phyloP scores from a whole-genome alignment of 2,113 vertebrate genomes.

The Phycodurus eques region DNA sequence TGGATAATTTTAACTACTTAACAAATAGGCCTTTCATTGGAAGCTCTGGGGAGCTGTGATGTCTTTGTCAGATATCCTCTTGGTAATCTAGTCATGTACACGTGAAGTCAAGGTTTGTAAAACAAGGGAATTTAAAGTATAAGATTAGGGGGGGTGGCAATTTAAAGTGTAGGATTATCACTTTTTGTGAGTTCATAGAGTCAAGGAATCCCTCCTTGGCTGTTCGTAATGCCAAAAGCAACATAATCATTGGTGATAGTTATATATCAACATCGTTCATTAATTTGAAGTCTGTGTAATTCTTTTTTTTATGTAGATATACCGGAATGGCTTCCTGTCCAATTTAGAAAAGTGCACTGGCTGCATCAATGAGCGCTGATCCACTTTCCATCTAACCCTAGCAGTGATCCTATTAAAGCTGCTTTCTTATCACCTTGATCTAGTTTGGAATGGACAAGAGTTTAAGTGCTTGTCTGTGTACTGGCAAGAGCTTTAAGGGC shows the following conservation, averaged over 20 bases:
- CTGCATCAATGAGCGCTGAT: conserved; percentile 27
- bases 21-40: no score
- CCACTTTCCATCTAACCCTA: conserved; percentile 40
- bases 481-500: conserved; percentile 18
- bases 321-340: conserved; percentile 13
- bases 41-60: no score
- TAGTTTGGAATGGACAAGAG: conserved; percentile 37
- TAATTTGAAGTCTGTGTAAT: neutral
- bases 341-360: conserved; percentile 9
- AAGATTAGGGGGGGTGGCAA: no score
- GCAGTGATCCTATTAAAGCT: conserved; percentile 56
- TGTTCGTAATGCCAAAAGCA: neutral
- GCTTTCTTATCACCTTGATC: conserved; percentile 54
- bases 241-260: neutral
- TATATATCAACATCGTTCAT: no score
- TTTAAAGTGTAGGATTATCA: no score
- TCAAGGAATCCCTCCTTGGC: neutral
- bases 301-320: neutral
- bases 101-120: no score
- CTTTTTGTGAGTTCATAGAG: neutral
- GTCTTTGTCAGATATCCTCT: no score
- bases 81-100: no score
- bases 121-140: no score
- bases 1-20: no score
- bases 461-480: conserved; percentile 39